Percentiles rank a stretch among this genome's conserved stretches.
These are phyloP conservation scores for Tetragonula carbonaria DNA, from an alignment of 2,888 invertebrate genomes.

Conservation along the genomic window DNA sequence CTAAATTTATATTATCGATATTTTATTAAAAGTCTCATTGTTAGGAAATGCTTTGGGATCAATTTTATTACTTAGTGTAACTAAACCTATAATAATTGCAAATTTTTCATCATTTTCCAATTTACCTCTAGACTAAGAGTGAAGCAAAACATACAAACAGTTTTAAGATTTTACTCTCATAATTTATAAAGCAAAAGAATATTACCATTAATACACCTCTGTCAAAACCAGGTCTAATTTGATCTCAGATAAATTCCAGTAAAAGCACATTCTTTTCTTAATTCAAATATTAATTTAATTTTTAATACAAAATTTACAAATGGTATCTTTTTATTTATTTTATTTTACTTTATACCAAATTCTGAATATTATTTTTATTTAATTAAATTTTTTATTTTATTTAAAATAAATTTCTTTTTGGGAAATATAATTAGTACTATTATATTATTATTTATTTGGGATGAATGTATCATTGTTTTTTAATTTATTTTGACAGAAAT, in stretches of 20 bases:
- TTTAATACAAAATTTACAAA: background rate
- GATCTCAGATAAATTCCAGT: conserved; percentile 89
- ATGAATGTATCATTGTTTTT: no score
- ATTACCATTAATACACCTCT: conserved; percentile 91
- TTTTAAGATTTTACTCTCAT: background rate
- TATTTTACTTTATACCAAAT: no score
- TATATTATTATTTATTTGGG: no score
- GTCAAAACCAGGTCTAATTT: conserved; percentile 92
- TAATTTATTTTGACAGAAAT: no score
- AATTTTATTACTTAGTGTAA: conserved; percentile 90
- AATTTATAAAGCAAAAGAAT: background rate
- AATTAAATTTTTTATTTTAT: no score
- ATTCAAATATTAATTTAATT: background rate
- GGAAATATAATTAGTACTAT: no score
- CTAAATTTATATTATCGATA: conserved; percentile 92
- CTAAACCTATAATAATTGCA: conserved; percentile 91
- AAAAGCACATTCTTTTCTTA: conserved; percentile 75
- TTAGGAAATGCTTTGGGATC: conserved; percentile 89
- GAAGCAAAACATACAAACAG: background rate
- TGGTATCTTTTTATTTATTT: no score
- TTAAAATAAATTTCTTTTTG: no score
- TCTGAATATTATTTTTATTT: no score
- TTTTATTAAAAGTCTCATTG: conserved; percentile 91
- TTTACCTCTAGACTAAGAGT: conserved; percentile 91
- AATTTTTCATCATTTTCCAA: conserved; percentile 94